Conservation (phyloP, 2,797 vertebrate genomes). For the Crocodylus rhombifer region DNA sequence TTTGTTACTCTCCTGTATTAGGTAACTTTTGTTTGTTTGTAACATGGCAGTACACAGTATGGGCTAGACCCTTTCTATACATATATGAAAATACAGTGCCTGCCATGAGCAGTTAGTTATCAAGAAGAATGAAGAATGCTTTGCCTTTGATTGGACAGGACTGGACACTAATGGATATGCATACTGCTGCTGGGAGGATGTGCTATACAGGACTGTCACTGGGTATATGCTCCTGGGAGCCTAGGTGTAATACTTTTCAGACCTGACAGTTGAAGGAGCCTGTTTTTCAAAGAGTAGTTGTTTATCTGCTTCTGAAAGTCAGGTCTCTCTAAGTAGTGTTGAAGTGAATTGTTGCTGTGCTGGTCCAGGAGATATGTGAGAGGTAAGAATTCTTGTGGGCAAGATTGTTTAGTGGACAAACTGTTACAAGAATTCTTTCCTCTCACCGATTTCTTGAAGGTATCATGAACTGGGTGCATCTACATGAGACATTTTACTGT, state of each 20-base stretch:
- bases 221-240: neutral
- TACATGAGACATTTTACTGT: no score
- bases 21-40: neutral
- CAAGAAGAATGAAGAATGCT: neutral
- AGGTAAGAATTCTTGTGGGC: no score
- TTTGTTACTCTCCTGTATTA: neutral
- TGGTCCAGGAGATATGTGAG: no score
- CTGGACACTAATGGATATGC: neutral
- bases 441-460: no score
- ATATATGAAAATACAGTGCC: neutral
- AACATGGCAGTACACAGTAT: neutral
- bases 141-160: neutral
- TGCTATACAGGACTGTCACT: neutral
- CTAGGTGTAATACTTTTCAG: neutral
- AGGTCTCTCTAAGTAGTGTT: neutral
- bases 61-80: neutral
- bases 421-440: no score
- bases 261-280: neutral
- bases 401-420: no score
- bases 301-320: neutral
- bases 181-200: neutral
- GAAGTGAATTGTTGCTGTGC: neutral
- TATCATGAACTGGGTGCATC: no score
- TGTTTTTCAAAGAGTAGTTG: neutral
- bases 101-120: neutral